phyloP scores from a whole-genome alignment of 2,797 vertebrate species.

The Gorsachius magnificus region DNA sequence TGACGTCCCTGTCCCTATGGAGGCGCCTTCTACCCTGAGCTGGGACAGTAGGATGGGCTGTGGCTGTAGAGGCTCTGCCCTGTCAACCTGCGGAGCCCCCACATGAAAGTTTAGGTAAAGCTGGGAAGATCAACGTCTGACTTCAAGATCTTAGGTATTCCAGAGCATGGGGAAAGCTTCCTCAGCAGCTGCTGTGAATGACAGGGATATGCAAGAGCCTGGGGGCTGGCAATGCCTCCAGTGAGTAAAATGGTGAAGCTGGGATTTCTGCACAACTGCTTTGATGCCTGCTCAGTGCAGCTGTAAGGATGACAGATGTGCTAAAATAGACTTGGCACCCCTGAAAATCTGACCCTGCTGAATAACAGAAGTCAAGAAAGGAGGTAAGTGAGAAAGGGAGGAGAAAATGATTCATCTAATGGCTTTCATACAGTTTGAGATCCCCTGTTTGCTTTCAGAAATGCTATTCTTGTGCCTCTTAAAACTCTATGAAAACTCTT shows the following conservation, averaged over 20 bases:
- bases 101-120: not conserved
- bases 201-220: not conserved
- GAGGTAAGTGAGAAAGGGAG: not conserved
- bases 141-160: not conserved
- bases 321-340: not conserved
- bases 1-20: not conserved
- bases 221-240: not conserved
- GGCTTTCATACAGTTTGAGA: not conserved
- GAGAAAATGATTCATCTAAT: not conserved
- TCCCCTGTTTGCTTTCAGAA: not conserved
- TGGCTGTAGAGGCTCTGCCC: not conserved
- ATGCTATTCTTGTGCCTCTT: not conserved
- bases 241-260: not conserved
- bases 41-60: not conserved
- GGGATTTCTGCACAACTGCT: not conserved
- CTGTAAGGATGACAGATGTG: not conserved
- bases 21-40: not conserved
- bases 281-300: conserved; percentile 1
- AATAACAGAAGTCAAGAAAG: not conserved
- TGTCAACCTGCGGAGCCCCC: not conserved
- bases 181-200: not conserved
- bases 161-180: not conserved
- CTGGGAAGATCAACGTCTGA: not conserved
- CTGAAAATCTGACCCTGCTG: not conserved
- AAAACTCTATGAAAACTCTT: not conserved